These are phyloP conservation scores for Drosophila navojoa DNA, from an alignment of 1,140 invertebrate species.

Conservation along the genomic window DNA sequence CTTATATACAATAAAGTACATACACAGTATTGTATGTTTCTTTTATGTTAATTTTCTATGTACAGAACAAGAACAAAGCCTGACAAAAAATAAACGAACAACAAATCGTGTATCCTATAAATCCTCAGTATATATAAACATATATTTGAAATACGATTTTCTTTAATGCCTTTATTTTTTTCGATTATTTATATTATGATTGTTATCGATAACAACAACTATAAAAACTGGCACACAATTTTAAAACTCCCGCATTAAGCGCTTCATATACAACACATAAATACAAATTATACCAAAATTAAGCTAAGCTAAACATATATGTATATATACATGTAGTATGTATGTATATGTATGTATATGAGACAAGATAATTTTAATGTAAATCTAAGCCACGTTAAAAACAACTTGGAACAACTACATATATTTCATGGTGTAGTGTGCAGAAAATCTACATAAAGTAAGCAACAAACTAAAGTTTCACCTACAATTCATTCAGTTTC, in stretches of 20 bases:
- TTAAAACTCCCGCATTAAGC: conserved; percentile 70
- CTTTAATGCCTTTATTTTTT: conserved; percentile 49
- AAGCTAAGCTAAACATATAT: conserved; percentile 55
- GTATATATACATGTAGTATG: conserved; percentile 33
- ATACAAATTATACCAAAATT: conserved; percentile 36
- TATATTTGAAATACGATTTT: conserved; percentile 44
- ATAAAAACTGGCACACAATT: conserved; percentile 70
- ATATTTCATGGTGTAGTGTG: conserved; percentile 29
- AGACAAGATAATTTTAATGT: conserved; percentile 71
- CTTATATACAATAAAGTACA: conserved; percentile 73
- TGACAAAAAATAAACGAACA: conserved; percentile 42
- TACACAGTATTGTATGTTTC: conserved; percentile 77
- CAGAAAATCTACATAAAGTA: conserved; percentile 8
- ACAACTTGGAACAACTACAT: conserved; percentile 39
- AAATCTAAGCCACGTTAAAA: conserved; percentile 61
- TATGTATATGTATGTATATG: conserved; percentile 46
- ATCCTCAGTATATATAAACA: conserved; percentile 44
- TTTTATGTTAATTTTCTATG: conserved; percentile 46
- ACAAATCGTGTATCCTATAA: conserved; percentile 70
- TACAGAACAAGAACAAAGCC: conserved; percentile 70
- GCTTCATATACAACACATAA: conserved; percentile 49
- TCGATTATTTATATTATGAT: conserved; percentile 38
- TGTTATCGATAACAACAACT: conserved; percentile 57
- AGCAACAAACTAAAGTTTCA: conserved; percentile 31
- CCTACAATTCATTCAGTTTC: conserved; percentile 31